Conservation (phyloP, 2,113 vertebrate genomes). For the Erinaceus europaeus region DNA sequence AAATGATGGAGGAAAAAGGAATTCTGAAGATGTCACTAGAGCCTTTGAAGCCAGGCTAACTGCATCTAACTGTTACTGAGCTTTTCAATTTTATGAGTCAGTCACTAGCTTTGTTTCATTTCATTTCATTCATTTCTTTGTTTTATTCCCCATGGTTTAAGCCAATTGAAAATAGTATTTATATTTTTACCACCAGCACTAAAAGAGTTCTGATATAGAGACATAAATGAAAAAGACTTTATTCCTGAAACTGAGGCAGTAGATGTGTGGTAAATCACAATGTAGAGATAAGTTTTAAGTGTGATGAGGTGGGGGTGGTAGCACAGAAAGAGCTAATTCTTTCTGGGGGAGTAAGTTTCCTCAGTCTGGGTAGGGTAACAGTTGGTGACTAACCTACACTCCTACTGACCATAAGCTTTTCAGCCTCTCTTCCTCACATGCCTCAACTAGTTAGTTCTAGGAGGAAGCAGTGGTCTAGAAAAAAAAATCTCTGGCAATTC, state of each 20-base stretch:
- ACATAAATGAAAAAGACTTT: conserved; percentile 7
- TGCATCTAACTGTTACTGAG: neutral
- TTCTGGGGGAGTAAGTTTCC: neutral
- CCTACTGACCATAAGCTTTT: conserved; percentile 25
- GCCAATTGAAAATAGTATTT: neutral
- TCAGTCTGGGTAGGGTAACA: neutral
- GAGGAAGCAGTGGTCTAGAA: conserved; percentile 48
- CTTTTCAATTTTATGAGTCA: neutral
- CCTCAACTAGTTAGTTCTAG: conserved; percentile 39
- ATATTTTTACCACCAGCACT: neutral
- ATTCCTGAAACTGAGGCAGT: neutral
- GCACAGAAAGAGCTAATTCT: neutral
- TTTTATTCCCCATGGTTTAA: neutral
- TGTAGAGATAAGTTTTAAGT: neutral
- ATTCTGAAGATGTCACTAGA: neutral
- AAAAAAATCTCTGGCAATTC: conserved; percentile 45
- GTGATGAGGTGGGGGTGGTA: neutral
- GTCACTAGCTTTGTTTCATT: neutral
- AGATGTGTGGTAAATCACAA: neutral
- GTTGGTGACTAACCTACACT: conserved; percentile 11
- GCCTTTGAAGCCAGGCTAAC: neutral
- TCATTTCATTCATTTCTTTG: too few relatives aligned
- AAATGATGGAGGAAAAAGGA: neutral
- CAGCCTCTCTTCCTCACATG: neutral
- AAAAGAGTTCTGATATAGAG: conserved; percentile 12